Conservation (phyloP, 2,113 vertebrate genomes). For the Forbesichthys agassizii region DNA sequence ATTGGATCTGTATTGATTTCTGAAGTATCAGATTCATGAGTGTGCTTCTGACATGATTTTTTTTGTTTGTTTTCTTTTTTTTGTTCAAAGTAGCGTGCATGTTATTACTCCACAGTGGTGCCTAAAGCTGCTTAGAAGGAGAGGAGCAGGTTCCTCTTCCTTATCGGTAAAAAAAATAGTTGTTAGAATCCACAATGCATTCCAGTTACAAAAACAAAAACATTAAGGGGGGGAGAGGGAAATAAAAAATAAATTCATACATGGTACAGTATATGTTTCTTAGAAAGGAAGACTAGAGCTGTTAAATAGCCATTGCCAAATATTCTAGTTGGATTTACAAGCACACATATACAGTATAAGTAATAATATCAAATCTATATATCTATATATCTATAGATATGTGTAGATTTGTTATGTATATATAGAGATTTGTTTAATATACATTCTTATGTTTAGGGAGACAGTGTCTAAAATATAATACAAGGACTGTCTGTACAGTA, state of each 20-base stretch:
- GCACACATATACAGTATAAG: slow-evolving; percentile 37
- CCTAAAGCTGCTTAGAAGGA: slow-evolving; percentile 72
- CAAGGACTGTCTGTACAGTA: slow-evolving; percentile 84
- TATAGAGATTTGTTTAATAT: slow-evolving; percentile 78
- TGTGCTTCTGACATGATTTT: slow-evolving; percentile 64
- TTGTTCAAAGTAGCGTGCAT: slow-evolving; percentile 59
- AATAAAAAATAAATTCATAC: slow-evolving; percentile 50
- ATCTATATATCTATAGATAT: slow-evolving; percentile 72
- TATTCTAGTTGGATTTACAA: slow-evolving; percentile 75
- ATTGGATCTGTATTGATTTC: slow-evolving; percentile 48
- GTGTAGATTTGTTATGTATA: slow-evolving; percentile 37
- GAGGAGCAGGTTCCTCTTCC: slow-evolving; percentile 60
- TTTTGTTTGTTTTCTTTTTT: slow-evolving; percentile 6
- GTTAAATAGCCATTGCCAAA: slow-evolving; percentile 80
- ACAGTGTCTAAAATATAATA: slow-evolving; percentile 91
- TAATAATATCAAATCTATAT: slow-evolving; percentile 21
- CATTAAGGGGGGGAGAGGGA: slow-evolving; percentile 31
- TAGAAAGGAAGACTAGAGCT: slow-evolving; percentile 90
- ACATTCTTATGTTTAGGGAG: slow-evolving; percentile 88
- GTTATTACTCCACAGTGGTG: slow-evolving; percentile 77
- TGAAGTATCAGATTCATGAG: slow-evolving; percentile 43
- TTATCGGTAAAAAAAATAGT: slow-evolving; percentile 44
- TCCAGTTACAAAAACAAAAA: slow-evolving; percentile 68
- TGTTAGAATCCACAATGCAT: slow-evolving; percentile 61
- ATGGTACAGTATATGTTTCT: slow-evolving; percentile 77